A percentile compares a stretch with the other conserved stretches of the same genome.
These are phyloP conservation scores for Manacus vitellinus DNA, from an alignment of 2,113 vertebrate genomes.

Conservation along the genomic window DNA sequence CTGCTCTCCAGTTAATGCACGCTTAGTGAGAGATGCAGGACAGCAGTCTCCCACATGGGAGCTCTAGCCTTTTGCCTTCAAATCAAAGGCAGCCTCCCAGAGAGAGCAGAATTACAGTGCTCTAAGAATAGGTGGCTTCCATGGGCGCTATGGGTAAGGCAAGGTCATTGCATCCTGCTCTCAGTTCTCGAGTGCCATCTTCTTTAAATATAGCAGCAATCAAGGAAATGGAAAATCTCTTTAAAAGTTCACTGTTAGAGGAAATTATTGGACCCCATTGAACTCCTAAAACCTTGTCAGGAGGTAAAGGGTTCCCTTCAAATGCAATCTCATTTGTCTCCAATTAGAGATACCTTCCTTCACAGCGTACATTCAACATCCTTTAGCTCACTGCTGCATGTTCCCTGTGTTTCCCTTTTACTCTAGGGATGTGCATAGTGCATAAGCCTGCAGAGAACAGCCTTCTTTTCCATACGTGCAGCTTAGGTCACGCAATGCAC, in stretches of 20 bases:
- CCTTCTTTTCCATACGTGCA: background rate
- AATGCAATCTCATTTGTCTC: background rate
- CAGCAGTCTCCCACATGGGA: background rate
- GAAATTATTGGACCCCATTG: background rate
- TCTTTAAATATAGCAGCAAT: constrained; percentile 17
- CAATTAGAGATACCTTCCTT: background rate
- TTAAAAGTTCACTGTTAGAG: background rate
- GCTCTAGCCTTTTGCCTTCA: background rate
- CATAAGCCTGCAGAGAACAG: background rate
- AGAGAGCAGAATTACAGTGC: background rate
- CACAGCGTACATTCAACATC: background rate
- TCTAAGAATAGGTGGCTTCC: background rate
- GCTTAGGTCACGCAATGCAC: background rate
- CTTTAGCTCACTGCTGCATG: background rate
- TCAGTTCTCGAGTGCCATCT: background rate
- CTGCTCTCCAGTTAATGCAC: constrained; percentile 11
- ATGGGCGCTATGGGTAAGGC: rapidly evolving
- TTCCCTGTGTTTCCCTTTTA: background rate
- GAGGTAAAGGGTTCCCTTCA: background rate
- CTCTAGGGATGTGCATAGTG: background rate
- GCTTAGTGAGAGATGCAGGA: background rate
- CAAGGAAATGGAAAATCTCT: constrained; percentile 42
- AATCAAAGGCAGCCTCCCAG: background rate
- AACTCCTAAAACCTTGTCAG: background rate
- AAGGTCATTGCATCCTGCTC: background rate